These are phyloP conservation scores for Paracanthobrama guichenoti DNA, from an alignment of 2,113 vertebrate genomes.

Conservation along the genomic window DNA sequence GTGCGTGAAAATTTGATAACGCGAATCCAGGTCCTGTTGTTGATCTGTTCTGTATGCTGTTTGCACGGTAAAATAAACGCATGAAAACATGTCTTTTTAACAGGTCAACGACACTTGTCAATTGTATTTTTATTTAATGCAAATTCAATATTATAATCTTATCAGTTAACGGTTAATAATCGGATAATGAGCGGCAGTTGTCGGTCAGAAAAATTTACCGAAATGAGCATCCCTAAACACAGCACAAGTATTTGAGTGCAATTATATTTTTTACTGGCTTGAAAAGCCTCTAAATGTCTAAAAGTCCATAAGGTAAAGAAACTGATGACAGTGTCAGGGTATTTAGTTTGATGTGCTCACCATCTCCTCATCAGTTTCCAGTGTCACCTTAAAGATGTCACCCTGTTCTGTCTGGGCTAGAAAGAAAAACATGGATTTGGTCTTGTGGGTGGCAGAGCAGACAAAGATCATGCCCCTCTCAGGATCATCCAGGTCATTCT, in stretches of 20 bases:
- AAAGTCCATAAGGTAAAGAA: not conserved
- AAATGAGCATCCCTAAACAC: too few relatives aligned
- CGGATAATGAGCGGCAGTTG: too few relatives aligned
- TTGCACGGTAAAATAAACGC: too few relatives aligned
- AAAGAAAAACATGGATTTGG: slow-evolving; percentile 99
- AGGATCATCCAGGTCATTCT: slow-evolving; percentile 98
- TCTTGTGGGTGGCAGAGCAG: slow-evolving; percentile 98
- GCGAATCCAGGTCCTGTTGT: too few relatives aligned
- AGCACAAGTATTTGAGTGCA: not conserved
- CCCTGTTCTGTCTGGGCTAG: slow-evolving; percentile 98
- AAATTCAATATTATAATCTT: too few relatives aligned
- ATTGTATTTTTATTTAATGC: too few relatives aligned
- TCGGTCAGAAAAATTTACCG: too few relatives aligned
- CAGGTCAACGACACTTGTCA: too few relatives aligned
- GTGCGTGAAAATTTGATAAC: too few relatives aligned
- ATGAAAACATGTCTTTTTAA: too few relatives aligned
- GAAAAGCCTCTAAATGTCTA: not conserved
- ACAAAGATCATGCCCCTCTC: slow-evolving; percentile 99
- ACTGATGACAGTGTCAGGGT: not conserved
- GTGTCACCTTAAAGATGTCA: slow-evolving; percentile 97
- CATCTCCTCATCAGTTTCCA: slow-evolving; percentile 99
- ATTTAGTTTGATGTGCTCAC: slow-evolving; percentile 70
- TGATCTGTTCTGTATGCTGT: too few relatives aligned
- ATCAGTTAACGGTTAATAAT: too few relatives aligned
- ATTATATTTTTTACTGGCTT: not conserved